phyloP scores from a whole-genome alignment of 2,888 invertebrate genomes.

The Tubiluchus corallicola region DNA sequence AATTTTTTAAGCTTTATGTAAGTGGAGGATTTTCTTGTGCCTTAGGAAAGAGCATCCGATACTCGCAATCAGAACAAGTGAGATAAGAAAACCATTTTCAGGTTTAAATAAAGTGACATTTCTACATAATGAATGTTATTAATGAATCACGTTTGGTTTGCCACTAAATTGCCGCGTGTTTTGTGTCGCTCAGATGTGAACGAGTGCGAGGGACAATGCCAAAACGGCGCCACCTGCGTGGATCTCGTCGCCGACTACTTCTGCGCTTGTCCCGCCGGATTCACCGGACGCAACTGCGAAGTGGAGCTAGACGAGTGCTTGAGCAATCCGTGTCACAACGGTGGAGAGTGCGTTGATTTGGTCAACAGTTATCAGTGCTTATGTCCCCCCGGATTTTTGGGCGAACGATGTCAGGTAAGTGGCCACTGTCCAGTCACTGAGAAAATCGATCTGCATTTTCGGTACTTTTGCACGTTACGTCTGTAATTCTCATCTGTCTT shows the following conservation, averaged over 20 bases:
- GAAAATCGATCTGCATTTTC: not conserved
- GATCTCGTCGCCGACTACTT: constrained; percentile 76
- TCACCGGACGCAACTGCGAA: constrained; percentile 57
- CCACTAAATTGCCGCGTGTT: not conserved
- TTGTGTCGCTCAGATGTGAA: constrained; percentile 21
- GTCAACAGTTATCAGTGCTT: constrained; percentile 69
- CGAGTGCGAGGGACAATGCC: constrained; percentile 23
- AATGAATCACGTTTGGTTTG: too few relatives aligned
- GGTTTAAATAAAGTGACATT: too few relatives aligned
- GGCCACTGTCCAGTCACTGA: too few relatives aligned
- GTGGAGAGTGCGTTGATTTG: constrained; percentile 70
- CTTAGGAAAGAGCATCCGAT: too few relatives aligned
- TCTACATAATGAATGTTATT: too few relatives aligned
- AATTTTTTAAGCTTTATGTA: too few relatives aligned
- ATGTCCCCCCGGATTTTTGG: constrained; percentile 71
- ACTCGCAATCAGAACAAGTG: too few relatives aligned
- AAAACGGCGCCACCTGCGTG: too few relatives aligned
- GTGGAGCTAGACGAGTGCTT: constrained; percentile 73
- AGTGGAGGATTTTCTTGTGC: too few relatives aligned
- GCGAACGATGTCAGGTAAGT: constrained; percentile 62
- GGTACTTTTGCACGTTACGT: constrained; percentile 2
- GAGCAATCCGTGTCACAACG: constrained; percentile 65
- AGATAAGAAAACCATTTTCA: too few relatives aligned
- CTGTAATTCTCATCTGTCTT: too few relatives aligned
- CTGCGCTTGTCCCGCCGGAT: constrained; percentile 72